Evolutionary conservation across 2,888 invertebrate genomes (phyloP), one percentile per base, ranked within the genome.

Genomic region (Rhagophthalmus giganteus): DNA sequence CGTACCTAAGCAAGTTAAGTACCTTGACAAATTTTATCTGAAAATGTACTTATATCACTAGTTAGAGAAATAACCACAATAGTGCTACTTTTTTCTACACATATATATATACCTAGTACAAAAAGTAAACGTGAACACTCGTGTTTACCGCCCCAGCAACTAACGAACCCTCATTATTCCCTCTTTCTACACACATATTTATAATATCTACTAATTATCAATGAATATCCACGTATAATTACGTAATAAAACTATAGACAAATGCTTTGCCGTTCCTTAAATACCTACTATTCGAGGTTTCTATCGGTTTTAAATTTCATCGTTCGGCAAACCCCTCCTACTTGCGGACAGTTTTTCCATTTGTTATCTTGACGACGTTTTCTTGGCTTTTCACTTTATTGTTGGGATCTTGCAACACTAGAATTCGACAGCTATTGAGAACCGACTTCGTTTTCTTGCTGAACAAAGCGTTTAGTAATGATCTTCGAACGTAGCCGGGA

Each of bases 381-480:
- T 60, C 52, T 61, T 57, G 58, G 62, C 61, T 62, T 61, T 59
- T 58, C 60, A 63, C 62, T 65, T 65, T 66, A 69, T 67, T 67
- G 67, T 66, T 67, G 64, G 62, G 63, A 66, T 66, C 64, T 67
- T 66, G 65, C 70, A 68, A 70, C 69, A 70, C 65, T 67, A 68
- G 70, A 70, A 69, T 71, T 70, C 69, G 66, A 65, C 67, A 68
- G 65, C 68, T 67, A 68, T 68, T 68, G 66, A 68, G 49, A 64
- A 62, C 63, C 59, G 61, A 66, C 62, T 64, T 56, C 63, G 60
- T 62, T 69, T 70, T 71, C 70, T 68, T 73, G 74, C 74, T 74
- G 73, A 72, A 71, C 71, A 69, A 71, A 73, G 73, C 73, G 74
- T 72, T 74, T 74, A 71, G 69, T 74, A 73, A 74, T 73, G 73